phyloP scores from a whole-genome alignment of 37 sponge, comb jelly and placozoan genomes.

The Theonella swinhoei region DNA sequence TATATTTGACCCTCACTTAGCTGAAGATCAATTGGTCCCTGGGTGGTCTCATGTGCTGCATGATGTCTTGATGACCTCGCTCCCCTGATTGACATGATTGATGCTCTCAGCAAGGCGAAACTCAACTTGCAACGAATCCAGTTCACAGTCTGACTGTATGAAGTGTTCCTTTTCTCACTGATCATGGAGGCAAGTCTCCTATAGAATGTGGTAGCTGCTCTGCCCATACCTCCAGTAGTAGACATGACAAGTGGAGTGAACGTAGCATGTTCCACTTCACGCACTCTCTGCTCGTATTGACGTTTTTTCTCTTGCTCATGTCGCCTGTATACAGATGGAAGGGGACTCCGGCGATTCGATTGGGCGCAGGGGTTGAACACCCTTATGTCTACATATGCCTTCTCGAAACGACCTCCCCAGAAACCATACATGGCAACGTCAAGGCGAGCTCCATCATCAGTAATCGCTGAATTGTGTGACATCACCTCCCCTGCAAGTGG shows the following conservation, averaged over 20 bases:
- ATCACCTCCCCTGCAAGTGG: background rate
- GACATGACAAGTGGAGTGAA: conserved; percentile 15
- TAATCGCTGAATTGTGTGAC: background rate
- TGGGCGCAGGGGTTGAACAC: background rate
- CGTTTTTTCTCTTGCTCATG: conserved; percentile 32
- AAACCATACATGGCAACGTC: background rate
- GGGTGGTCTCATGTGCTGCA: background rate
- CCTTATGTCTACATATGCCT: background rate
- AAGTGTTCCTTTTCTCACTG: background rate
- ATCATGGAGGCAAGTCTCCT: background rate
- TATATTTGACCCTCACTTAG: too few species aligned
- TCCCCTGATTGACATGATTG: conserved; percentile 34
- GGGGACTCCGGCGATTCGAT: background rate
- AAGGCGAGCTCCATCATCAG: conserved; percentile 4
- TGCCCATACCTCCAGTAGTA: conserved; percentile 64
- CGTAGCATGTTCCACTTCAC: background rate
- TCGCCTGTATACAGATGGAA: background rate
- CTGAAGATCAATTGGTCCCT: too few species aligned
- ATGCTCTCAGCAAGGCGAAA: background rate
- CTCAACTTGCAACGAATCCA: background rate
- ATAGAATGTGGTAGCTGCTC: conserved; percentile 34
- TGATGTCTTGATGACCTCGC: conserved; percentile 15
- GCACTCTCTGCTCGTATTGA: background rate
- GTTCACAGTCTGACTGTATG: background rate
- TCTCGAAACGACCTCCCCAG: background rate